A percentile compares a stretch with the other conserved stretches of the same genome.
Evolutionary conservation across 2,113 vertebrate genomes (phyloP).

Genomic region (Callionymus lyra): DNA sequence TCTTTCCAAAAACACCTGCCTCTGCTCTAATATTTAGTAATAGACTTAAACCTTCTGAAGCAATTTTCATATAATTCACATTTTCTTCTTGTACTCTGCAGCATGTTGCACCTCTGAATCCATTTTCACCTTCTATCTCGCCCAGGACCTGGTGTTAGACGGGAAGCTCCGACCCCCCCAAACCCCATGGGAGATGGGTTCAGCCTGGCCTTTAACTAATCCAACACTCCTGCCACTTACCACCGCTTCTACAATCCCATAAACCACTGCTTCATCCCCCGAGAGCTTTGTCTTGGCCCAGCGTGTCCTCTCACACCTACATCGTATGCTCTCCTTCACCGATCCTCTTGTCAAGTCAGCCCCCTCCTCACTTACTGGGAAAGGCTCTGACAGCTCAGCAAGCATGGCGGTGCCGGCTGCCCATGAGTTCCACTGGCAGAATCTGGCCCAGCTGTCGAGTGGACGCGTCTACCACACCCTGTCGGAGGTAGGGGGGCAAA

Average conservation of each 20-base stretch:
- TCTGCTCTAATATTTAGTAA: too few relatives aligned
- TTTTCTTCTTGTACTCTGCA: neutral
- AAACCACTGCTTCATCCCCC: conserved; percentile 6
- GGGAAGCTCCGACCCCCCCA: too few relatives aligned
- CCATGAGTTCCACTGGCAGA: conserved; percentile 91
- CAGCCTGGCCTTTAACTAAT: conserved; percentile 11
- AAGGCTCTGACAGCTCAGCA: conserved; percentile 8
- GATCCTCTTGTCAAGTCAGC: conserved; percentile 6
- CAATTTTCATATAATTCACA: too few relatives aligned
- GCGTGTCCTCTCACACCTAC: conserved; percentile 3
- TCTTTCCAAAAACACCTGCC: too few relatives aligned
- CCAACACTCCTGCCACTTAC: conserved; percentile 5
- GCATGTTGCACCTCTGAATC: neutral
- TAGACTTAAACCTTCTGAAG: too few relatives aligned
- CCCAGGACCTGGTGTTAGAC: conserved; percentile 18
- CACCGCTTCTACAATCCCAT: conserved; percentile 1
- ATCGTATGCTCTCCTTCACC: neutral
- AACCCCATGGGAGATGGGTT: conserved; percentile 8
- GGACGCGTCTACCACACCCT: conserved; percentile 85
- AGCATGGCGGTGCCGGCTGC: conserved; percentile 76
- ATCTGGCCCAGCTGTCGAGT: conserved; percentile 77
- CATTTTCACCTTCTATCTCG: conserved; percentile 7
- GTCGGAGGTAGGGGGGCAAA: conserved; percentile 80
- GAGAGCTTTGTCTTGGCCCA: neutral
- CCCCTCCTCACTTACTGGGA: neutral